Base-by-base conservation (phyloP, 1,140 invertebrate species). In the Cotesia chilonis region DNA sequence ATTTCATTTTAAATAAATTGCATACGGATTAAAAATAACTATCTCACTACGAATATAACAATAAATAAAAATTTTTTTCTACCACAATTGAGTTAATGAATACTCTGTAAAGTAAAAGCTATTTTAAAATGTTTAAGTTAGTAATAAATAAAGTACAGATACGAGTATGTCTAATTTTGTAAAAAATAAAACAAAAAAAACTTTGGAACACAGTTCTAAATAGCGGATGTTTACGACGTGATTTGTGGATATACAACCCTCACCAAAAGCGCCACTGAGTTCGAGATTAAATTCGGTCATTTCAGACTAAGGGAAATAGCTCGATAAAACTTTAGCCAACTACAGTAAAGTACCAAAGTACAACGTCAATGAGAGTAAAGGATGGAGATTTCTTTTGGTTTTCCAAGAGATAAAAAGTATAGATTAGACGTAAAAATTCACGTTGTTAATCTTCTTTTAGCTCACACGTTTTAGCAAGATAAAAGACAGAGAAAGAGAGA, bases 231-330 rank as follows among this genome's bases (percentile, higher is more conserved):
- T 86, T 85, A 86, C 79, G 83, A 78, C 80, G 83, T 85, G 84
- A 85, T 85, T 85, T 85, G 84, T 82, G 84, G 84, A 75, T 74
- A 81, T 35, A 47, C 41, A 47, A 9, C 41, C 41, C 41, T 10
- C 6, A 47, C 77, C 78, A 79, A 60, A 78, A 78, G 80, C 81
- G 74, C 76, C 75, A 80, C 75, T 76, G 80, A 84, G 82, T 84
- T 83, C 74, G 73, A 81, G 83, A 85, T 85, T 85, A 85, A 85
- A 85, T 85, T 84, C 77, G 79, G 80, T 80, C 81, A 80, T 84
- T 85, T 79, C 76, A 80, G 80, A 37, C 68, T 81, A 83, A 80
- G 80, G 81, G 81, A 84, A 85, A 85, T 84, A 82, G 80, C 79
- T 76, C 77, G 82, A 81, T 81, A 82, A 84, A 85, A 85, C 76